Evolutionary conservation across 2,888 invertebrate species (phyloP), one percentile per base, ranked within the genome.

Genomic region (Artemia sinica): DNA sequence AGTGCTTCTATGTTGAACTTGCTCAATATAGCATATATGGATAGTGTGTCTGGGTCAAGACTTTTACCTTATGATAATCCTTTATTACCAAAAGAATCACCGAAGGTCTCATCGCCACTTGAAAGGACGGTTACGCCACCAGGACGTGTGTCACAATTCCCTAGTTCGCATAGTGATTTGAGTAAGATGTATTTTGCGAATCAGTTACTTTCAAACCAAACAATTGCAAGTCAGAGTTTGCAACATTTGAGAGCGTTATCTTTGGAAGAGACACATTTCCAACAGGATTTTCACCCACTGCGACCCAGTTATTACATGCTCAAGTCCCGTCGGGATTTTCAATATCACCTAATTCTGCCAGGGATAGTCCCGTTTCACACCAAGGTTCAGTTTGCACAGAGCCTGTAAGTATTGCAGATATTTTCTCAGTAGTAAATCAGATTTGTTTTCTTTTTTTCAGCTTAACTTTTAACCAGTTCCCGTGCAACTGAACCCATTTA

Each of bases 1-100:
- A 58, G 63, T 58, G 63, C 63, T 18, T 58, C 63, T 18, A 58
- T 58, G 63, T 58, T 58, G 63, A 58, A 58, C 28, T 58, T 58
- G 63, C 28, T 58, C n/a, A 58, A 58, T 58, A 58, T 58, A 28
- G 63, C 63, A n/a, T 58, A 58, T 58, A 58, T 58, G 63, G 63
- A 58, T 58, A 58, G 28, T 28, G 14, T 58, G 1, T n/a, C 63
- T 18, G 63, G 63, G 2, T 58, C 63, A 18, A n/a, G 63, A 8
- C 28, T 58, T 58, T n/a, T 58, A 28, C 10, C n/a, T n/a, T 28
- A n/a, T 28, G n/a, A 58, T 58, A n/a, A 10, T 1, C 14, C 14
- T 9, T 58, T 58, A 28, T 28, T 58, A 28, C 63, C 63, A 9
- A 58, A 58, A 58, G 63, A 58, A n/a, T 58, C 63, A 11, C 10